Evolutionary conservation across 1,140 invertebrate genomes (phyloP).

Genomic region (Heliconius congener): DNA sequence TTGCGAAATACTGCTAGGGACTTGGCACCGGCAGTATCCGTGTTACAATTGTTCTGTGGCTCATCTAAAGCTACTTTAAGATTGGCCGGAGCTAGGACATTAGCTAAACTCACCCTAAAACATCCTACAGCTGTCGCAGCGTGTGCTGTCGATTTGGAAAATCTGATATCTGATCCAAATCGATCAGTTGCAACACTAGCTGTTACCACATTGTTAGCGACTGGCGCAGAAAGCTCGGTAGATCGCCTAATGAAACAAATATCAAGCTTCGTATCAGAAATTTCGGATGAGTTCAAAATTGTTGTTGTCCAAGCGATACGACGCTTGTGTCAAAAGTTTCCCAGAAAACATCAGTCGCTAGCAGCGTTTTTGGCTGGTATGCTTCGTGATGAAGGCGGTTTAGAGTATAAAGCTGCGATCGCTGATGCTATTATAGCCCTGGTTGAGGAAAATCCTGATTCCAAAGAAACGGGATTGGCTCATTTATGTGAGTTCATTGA

Average conservation of each 20-base stretch:
- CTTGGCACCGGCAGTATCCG: conserved; percentile 95
- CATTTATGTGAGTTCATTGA: conserved; percentile 99
- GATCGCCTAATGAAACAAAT: conserved; percentile 99
- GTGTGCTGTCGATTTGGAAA: conserved; percentile 98
- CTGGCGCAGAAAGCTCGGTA: conserved; percentile 98
- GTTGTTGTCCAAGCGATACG: conserved; percentile 96
- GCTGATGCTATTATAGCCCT: conserved; percentile 99
- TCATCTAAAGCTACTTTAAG: conserved; percentile 96
- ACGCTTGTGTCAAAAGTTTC: conserved; percentile 97
- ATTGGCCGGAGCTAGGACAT: conserved; percentile 97
- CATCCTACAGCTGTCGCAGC: conserved; percentile 98
- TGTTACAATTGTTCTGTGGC: conserved; percentile 97
- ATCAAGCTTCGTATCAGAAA: conserved; percentile 98
- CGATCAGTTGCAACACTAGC: conserved; percentile 98
- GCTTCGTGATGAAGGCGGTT: conserved; percentile 98
- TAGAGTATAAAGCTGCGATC: conserved; percentile 99
- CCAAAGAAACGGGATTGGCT: conserved; percentile 96
- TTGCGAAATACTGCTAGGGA: conserved; percentile 92
- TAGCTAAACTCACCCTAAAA: conserved; percentile 93
- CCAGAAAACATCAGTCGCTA: conserved; percentile 96
- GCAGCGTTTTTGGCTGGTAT: conserved; percentile 98
- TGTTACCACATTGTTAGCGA: conserved; percentile 98
- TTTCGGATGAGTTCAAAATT: conserved; percentile 99
- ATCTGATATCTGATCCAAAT: conserved; percentile 98
- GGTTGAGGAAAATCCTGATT: conserved; percentile 96